phyloP scores from a whole-genome alignment of 2,888 invertebrate species.

The Chironomus riparius region DNA sequence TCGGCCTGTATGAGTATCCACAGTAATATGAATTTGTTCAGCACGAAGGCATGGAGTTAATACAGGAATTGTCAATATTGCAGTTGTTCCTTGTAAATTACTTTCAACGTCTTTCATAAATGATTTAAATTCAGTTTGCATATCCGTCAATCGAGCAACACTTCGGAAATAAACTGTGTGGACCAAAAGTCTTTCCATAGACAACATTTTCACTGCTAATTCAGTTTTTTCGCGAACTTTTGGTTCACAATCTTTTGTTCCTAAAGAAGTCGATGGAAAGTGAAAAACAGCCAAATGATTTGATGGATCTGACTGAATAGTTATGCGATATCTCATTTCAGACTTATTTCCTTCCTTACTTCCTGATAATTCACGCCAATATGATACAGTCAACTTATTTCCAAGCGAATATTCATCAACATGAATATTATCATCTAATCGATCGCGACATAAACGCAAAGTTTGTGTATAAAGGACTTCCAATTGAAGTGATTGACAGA shows the following conservation, averaged over 20 bases:
- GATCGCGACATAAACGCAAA: slow-evolving; percentile 73
- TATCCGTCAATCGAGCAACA: slow-evolving; percentile 69
- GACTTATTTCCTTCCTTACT: slow-evolving; percentile 59
- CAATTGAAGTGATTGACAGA: slow-evolving; percentile 90
- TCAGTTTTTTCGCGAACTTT: slow-evolving; percentile 55
- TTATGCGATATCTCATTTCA: slow-evolving; percentile 78
- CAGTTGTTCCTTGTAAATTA: slow-evolving; percentile 80
- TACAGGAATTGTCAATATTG: slow-evolving; percentile 83
- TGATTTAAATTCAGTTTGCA: slow-evolving; percentile 53
- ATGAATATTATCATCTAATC: slow-evolving; percentile 78
- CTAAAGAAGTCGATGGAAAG: slow-evolving; percentile 50
- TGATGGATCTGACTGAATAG: slow-evolving; percentile 77
- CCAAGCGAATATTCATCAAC: slow-evolving; percentile 88
- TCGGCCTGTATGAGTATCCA: slow-evolving; percentile 90
- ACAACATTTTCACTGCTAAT: slow-evolving; percentile 72
- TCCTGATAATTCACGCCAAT: slow-evolving; percentile 62
- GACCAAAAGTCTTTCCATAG: slow-evolving; percentile 87
- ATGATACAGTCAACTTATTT: slow-evolving; percentile 81
- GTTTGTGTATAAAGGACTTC: slow-evolving; percentile 86
- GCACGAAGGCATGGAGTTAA: slow-evolving; percentile 83
- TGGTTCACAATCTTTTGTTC: slow-evolving; percentile 48
- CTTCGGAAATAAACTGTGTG: slow-evolving; percentile 93
- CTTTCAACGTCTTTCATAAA: slow-evolving; percentile 61
- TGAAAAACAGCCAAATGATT: slow-evolving; percentile 65
- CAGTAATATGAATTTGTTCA: slow-evolving; percentile 84